These are phyloP conservation scores for Artibeus jamaicensis DNA, from an alignment of 2,797 vertebrate genomes.

Conservation along the genomic window DNA sequence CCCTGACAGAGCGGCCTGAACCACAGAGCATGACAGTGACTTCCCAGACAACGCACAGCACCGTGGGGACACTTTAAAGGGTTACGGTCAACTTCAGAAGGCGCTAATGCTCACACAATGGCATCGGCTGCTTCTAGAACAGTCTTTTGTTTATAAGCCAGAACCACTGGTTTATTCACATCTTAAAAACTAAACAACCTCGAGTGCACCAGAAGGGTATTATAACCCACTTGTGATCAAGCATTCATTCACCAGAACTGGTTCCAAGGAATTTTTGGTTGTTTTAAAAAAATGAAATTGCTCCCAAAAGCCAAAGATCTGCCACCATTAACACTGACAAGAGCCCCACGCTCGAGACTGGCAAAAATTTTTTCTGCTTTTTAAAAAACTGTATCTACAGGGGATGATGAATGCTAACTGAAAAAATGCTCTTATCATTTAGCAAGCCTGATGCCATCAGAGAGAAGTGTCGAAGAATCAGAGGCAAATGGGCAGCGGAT, in stretches of 20 bases:
- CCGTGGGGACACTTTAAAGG: too few species aligned
- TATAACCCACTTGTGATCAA: neutral
- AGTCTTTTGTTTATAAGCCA: neutral
- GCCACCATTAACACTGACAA: too few species aligned
- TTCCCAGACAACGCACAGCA: neutral
- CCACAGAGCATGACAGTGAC: neutral
- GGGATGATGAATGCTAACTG: neutral
- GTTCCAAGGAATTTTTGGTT: neutral
- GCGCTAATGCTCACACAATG: rapidly evolving
- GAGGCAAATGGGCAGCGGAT: neutral
- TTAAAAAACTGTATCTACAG: neutral
- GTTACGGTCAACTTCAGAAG: neutral
- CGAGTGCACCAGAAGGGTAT: rapidly evolving
- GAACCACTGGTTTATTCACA: neutral
- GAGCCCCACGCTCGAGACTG: neutral
- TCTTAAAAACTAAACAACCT: neutral
- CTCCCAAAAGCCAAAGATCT: neutral
- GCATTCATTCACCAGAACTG: neutral
- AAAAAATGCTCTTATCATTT: neutral
- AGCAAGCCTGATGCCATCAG: neutral
- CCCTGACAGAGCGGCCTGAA: neutral
- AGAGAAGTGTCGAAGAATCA: neutral
- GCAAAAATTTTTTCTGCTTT: neutral
- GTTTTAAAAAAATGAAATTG: neutral
- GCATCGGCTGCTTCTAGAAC: neutral